Evolutionary conservation across 2,797 vertebrate genomes (phyloP), one percentile per base, ranked within the genome.

Genomic region (Gymnodraco acuticeps): DNA sequence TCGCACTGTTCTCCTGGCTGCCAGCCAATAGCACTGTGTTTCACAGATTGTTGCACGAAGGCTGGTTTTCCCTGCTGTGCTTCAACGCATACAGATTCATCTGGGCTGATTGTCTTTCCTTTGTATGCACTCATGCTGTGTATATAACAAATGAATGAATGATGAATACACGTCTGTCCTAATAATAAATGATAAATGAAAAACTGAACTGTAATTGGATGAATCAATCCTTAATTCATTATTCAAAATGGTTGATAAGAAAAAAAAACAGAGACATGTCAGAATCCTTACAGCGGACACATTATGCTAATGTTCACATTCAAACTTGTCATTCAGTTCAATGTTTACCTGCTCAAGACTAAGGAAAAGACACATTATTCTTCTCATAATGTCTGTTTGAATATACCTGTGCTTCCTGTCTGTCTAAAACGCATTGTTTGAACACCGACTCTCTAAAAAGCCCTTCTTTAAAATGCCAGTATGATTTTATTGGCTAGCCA

Each of bases 1-100:
- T 33, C 69, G 73, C 63, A 20, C 67, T 76, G 82, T 62, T 85
- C 55, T 65, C 47, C 47, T 77, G 79, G 83, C 75, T 63, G 48
- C 17, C 60, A 47, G 75, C 78, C 77, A 73, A 55, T 61, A 48
- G 2, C 38, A 19, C 20, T 43, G 23, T 64, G 45, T 56, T 77
- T 72, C 50, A 55, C 27, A 20, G 64, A 60, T 19, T 65, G 45
- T 12, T 63, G n/a, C 38, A 51, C 33, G 15, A 63, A 50, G 13
- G 60, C 45, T 76, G 62, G 43, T 68, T 59, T 75, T 45, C 23
- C 70, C 13, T 65, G 55, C 33, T 31, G 50, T 77, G 56, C 33
- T 64, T 70, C 27, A 59, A 1, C 23, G 41, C 23, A 58, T 10
- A 12, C 27, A 60, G 16, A 60, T 56, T 43, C 19, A 64, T 52